Evolutionary conservation across 2,797 vertebrate genomes (phyloP), one percentile per base, ranked within the genome.

Genomic region (Helostoma temminkii): DNA sequence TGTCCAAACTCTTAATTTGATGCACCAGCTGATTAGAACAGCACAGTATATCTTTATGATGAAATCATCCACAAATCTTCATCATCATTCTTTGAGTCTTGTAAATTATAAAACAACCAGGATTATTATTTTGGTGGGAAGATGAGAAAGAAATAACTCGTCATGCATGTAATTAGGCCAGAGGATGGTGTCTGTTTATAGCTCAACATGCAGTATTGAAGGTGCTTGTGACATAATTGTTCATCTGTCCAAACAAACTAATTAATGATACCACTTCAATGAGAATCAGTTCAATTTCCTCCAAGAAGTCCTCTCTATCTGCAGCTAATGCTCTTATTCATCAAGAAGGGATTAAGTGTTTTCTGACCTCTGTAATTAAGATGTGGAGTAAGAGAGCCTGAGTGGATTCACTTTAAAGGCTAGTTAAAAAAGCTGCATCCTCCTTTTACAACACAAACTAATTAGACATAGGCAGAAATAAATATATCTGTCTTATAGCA

Each of bases 341-440:
- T 92, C 87, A 91, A 76, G 84, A 80, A 63, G 53, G 86, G 87
- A 92, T 93, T 91, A 92, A 86, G 84, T 60, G 50, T 78, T 74
- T 84, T 82, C 70, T 85, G 62, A 76, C 74, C 64, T 67, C 72
- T 83, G 86, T 91, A 91, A 92, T 92, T 91, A 90, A 88, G 86
- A 79, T 86, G 63, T 71, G 80, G 70, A 82, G 82, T 57, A 61
- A 82, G 42, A 49, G 65, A 75, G 85, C 79, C 87, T 87, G 83
- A 66, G 63, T 75, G 81, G 86, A 85, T 84, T 87, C 74, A 59
- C 30, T 68, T 76, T 71, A 75, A 86, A 88, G 82, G 72, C 81
- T 84, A 80, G 74, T 89, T 64, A 24, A 39, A 36, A 36, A 37
- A 70, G 76, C 37, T 71, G 71, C 84, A 67, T 69, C 66, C 74